Evolutionary conservation across 1,140 invertebrate species (phyloP), one percentile per base, ranked within the genome.

Genomic region (Atta cephalotes): DNA sequence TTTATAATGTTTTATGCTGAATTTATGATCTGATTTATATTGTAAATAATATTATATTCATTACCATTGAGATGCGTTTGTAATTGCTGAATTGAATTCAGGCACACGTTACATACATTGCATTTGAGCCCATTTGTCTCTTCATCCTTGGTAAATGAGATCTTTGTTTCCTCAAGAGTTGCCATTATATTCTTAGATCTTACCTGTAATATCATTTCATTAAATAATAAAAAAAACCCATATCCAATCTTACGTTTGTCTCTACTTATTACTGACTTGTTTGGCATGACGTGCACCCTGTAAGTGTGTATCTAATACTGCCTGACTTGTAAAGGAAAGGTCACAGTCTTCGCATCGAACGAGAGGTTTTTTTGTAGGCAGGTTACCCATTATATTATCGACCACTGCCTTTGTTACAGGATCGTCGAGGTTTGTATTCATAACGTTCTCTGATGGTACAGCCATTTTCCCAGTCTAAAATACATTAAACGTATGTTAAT

Each of bases 61-160:
- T 88, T 94, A 95, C 96, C 96, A 93, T 95, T 94, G 16, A 96
- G 90, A 93, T 96, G 96, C 68, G 95, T 96, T 88, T 96, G 95
- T 10, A 96, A 92, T 87, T 96, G 96, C 63, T 96, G 95, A 31
- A 95, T 94, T 3, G 95, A 96, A 85, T 96, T 96, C 0, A 96
- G 91, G 85, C 93, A 94, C 31, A 96, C 94, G 90, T 95, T 94
- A 85, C 96, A 96, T 4, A 95, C 92, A 86, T 96, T 95, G 84
- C 96, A 96, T 81, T 94, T 95, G 9, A 96, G 92, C 7, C 93
- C 93, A 84, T 95, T 96, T 3, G 93, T 93, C 87, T 95, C 94
- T 85, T 94, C 91, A 81, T 95, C 94, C 85, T 95, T 95, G 31
- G 93, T 94, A 78, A 95, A 94, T 31, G 93, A 82, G 71, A 95